A percentile compares a stretch with the other conserved stretches of the same genome.
Evolutionary conservation across 2,888 invertebrate species (phyloP).

Genomic region (Erebia palarica): DNA sequence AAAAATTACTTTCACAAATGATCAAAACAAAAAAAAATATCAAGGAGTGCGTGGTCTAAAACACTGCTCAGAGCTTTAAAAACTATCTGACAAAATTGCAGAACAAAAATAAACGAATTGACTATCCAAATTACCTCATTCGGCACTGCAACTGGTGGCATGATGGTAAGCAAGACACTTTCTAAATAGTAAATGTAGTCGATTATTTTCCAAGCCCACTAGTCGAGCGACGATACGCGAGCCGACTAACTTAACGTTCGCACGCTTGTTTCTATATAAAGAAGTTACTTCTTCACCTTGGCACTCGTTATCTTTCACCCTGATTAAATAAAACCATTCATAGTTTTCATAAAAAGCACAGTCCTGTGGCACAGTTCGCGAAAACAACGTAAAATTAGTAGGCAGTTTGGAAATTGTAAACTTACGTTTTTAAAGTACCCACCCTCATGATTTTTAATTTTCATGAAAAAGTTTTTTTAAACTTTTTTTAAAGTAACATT

Average conservation of each 20-base stretch:
- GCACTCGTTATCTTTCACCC: constrained; percentile 60
- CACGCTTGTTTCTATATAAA: constrained; percentile 61
- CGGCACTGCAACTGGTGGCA: constrained; percentile 76
- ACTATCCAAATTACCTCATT: constrained; percentile 59
- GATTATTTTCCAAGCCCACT: constrained; percentile 42
- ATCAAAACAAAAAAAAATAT: background rate
- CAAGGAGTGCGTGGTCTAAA: background rate
- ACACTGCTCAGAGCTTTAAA: background rate
- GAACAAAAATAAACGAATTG: constrained; percentile 3
- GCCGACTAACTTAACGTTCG: constrained; percentile 63
- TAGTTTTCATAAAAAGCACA: background rate
- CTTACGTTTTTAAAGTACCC: too few species aligned
- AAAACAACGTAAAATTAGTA: background rate
- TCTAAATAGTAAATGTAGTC: constrained; percentile 3
- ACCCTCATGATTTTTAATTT: too few species aligned
- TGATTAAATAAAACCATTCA: constrained; percentile 19
- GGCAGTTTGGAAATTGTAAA: background rate
- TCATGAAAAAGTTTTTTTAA: too few species aligned
- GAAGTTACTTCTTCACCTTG: constrained; percentile 48
- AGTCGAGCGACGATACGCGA: constrained; percentile 50
- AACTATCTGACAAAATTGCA: background rate
- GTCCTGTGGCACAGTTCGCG: background rate
- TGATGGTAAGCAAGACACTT: constrained; percentile 39
- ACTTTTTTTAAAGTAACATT: too few species aligned
- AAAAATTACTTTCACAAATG: too few species aligned